A percentile compares a stretch with the other conserved stretches of the same genome.
Conservation (phyloP, 2,113 vertebrate species). For the Aegotheles bennettii region DNA sequence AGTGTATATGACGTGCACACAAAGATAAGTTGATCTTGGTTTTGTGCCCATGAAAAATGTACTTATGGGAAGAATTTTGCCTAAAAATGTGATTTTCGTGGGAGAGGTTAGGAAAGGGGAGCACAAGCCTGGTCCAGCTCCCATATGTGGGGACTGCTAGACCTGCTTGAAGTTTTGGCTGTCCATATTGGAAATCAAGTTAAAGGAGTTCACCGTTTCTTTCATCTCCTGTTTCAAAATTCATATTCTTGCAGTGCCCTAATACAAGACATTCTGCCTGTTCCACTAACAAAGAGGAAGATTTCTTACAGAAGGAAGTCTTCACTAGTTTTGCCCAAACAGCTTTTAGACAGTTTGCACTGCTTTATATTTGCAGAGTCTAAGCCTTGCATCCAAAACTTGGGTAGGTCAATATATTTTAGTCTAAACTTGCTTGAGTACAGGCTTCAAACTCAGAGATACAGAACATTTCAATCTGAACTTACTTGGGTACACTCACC, state of each 20-base stretch:
- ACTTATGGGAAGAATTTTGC: neutral
- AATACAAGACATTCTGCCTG: neutral
- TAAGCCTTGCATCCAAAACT: neutral
- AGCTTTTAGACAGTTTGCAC: neutral
- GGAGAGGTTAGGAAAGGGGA: neutral
- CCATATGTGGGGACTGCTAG: neutral
- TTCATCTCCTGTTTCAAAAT: neutral
- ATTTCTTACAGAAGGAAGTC: neutral
- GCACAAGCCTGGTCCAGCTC: neutral
- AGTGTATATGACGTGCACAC: neutral
- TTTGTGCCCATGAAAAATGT: neutral
- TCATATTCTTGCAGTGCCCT: neutral
- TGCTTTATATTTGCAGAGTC: neutral
- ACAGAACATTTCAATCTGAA: neutral
- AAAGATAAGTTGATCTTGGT: neutral
- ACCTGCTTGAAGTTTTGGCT: neutral
- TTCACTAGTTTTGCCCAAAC: neutral
- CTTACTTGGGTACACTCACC: neutral
- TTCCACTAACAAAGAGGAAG: neutral
- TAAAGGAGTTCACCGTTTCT: neutral
- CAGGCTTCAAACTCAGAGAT: neutral
- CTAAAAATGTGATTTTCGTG: neutral
- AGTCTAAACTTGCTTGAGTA: neutral
- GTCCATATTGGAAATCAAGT: neutral
- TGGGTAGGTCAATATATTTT: neutral